These are phyloP conservation scores for Andrena bicolor DNA, from an alignment of 2,888 invertebrate genomes.

Conservation along the genomic window DNA sequence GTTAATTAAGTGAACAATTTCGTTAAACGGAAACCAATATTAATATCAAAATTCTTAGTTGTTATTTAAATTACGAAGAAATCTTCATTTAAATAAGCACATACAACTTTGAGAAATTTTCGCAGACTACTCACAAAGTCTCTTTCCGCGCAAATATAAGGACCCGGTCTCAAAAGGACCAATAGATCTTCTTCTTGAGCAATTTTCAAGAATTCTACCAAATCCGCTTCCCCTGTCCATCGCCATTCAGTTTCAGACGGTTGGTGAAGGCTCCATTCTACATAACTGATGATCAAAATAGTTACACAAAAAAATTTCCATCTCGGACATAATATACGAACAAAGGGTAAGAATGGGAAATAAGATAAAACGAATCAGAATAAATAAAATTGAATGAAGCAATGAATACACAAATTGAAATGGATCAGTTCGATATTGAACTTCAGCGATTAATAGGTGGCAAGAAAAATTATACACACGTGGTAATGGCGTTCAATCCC, in stretches of 20 bases:
- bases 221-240: constrained; percentile 88
- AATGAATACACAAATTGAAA: not conserved
- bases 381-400: not conserved
- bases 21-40: too few relatives aligned
- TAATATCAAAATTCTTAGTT: not conserved
- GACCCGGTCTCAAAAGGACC: constrained; percentile 94
- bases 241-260: constrained; percentile 87
- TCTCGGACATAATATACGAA: too few relatives aligned
- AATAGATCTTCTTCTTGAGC: constrained; percentile 92
- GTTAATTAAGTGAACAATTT: not conserved
- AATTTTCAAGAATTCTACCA: constrained; percentile 88
- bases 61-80: too few relatives aligned
- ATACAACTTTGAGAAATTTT: too few relatives aligned
- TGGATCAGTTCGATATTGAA: not conserved
- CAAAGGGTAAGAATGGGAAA: too few relatives aligned
- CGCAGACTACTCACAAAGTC: constrained; percentile 87
- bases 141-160: constrained; percentile 97
- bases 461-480: constrained; percentile 86
- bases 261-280: constrained; percentile 96
- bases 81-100: too few relatives aligned
- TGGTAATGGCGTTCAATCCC: constrained; percentile 95
- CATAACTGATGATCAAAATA: constrained; percentile 87
- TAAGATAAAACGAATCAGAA: too few relatives aligned
- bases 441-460: not conserved
- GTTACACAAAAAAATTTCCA: not conserved